Evolutionary conservation across 2,113 vertebrate genomes (phyloP).

Genomic region (Panthera leo): DNA sequence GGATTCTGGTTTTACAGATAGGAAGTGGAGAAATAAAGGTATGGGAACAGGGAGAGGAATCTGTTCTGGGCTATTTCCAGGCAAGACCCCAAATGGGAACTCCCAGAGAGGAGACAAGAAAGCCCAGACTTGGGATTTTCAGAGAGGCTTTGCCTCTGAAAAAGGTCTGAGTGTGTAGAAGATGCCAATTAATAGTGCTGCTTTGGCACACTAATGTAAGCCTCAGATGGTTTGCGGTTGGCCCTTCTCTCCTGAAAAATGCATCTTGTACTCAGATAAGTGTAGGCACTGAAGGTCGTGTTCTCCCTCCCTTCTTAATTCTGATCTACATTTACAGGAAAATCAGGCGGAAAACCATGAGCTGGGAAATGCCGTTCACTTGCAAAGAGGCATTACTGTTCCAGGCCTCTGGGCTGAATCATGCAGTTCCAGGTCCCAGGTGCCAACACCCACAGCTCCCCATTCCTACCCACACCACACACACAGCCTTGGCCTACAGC

Average conservation of each 20-base stretch:
- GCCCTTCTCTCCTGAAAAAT: constrained; percentile 59
- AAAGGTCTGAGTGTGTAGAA: constrained; percentile 3
- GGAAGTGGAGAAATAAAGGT: not conserved
- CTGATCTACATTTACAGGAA: constrained; percentile 75
- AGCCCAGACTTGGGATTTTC: not conserved
- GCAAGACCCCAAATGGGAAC: constrained; percentile 14
- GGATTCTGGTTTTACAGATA: not conserved
- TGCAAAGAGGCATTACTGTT: not conserved
- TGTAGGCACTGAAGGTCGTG: constrained; percentile 28
- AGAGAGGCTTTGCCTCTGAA: constrained; percentile 14
- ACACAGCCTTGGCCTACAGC: not conserved
- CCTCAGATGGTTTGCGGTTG: constrained; percentile 59
- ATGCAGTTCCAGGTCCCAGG: not conserved
- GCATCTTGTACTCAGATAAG: constrained; percentile 51
- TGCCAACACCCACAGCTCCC: not conserved
- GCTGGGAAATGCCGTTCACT: constrained; percentile 42
- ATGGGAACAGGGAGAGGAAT: not conserved
- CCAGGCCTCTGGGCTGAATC: not conserved
- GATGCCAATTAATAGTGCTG: not conserved
- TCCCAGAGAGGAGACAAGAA: not conserved
- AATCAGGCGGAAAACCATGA: not conserved
- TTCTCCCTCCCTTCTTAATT: constrained; percentile 31
- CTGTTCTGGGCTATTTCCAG: constrained; percentile 9
- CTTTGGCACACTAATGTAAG: constrained; percentile 29
- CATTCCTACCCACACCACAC: not conserved